phyloP scores from a whole-genome alignment of 2,888 invertebrate species.

The Yponomeuta plumbellus region DNA sequence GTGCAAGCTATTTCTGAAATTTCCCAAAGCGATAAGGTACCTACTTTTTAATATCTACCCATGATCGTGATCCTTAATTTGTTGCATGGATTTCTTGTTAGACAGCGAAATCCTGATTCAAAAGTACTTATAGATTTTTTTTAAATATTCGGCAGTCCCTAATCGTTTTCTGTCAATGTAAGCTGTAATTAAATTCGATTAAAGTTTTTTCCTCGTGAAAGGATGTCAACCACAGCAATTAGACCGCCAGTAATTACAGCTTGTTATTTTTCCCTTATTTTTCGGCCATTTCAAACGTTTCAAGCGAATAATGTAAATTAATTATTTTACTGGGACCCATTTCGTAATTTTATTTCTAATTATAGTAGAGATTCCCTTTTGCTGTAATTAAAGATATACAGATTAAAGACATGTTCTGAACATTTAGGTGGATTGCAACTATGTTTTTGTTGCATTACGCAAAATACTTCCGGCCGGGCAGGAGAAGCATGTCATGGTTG shows the following conservation, averaged over 20 bases:
- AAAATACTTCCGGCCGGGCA: too few relatives aligned
- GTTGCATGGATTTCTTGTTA: too few relatives aligned
- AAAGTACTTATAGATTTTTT: neutral
- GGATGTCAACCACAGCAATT: slow-evolving; percentile 63
- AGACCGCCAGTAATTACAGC: slow-evolving; percentile 57
- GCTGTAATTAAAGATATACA: neutral
- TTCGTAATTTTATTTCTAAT: slow-evolving; percentile 38
- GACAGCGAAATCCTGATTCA: too few relatives aligned
- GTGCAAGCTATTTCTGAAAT: too few relatives aligned
- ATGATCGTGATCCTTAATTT: too few relatives aligned
- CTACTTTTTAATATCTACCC: too few relatives aligned
- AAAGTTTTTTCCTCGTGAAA: slow-evolving; percentile 46
- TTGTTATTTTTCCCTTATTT: slow-evolving; percentile 52
- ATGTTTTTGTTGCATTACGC: neutral
- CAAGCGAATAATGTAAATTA: slow-evolving; percentile 50
- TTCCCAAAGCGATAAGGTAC: too few relatives aligned
- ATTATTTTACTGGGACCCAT: slow-evolving; percentile 33
- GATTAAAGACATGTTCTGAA: neutral
- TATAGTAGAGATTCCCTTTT: slow-evolving; percentile 1
- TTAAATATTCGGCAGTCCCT: slow-evolving; percentile 24
- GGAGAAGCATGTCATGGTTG: too few relatives aligned
- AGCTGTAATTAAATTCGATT: slow-evolving; percentile 61
- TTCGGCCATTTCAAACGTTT: slow-evolving; percentile 35
- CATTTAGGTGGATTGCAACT: neutral
- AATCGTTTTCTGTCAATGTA: slow-evolving; percentile 28